Conservation (phyloP, 2,113 vertebrate genomes). For the Himantopus leucocephalus region DNA sequence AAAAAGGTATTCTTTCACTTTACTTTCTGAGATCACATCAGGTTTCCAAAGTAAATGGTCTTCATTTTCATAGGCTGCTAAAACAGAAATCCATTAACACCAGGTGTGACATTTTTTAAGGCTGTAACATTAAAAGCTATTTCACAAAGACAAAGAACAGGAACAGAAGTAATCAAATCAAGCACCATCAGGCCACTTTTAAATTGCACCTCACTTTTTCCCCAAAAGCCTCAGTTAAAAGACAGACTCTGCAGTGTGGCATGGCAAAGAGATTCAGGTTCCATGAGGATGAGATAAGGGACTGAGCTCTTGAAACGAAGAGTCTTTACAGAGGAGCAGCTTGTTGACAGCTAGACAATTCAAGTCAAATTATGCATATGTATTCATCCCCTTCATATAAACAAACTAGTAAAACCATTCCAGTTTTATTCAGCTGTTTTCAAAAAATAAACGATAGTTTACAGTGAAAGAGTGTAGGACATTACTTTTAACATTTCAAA, state of each 20-base stretch:
- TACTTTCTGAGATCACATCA: slow-evolving; percentile 84
- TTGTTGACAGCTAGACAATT: background rate
- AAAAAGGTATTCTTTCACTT: slow-evolving; percentile 88
- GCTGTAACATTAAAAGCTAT: background rate
- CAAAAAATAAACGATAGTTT: background rate
- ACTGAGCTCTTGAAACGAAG: background rate
- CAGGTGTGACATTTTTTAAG: background rate
- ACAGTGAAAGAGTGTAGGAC: background rate
- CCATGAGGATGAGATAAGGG: background rate
- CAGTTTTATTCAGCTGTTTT: background rate
- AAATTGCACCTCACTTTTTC: background rate
- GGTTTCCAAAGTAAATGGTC: slow-evolving; percentile 95
- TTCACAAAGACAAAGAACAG: background rate
- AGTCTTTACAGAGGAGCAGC: background rate
- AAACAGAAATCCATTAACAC: slow-evolving; percentile 16
- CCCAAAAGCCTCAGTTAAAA: background rate
- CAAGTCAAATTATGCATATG: background rate
- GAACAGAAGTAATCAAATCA: background rate
- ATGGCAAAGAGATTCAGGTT: background rate
- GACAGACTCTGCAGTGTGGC: background rate
- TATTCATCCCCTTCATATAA: background rate
- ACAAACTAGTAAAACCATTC: background rate
- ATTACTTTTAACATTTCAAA: background rate
- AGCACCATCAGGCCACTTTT: background rate
- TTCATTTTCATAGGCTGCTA: slow-evolving; percentile 88